Percentiles rank a stretch among this genome's conserved stretches.
Evolutionary conservation across 2,888 invertebrate species (phyloP).

Genomic region (Rotaria macrura): DNA sequence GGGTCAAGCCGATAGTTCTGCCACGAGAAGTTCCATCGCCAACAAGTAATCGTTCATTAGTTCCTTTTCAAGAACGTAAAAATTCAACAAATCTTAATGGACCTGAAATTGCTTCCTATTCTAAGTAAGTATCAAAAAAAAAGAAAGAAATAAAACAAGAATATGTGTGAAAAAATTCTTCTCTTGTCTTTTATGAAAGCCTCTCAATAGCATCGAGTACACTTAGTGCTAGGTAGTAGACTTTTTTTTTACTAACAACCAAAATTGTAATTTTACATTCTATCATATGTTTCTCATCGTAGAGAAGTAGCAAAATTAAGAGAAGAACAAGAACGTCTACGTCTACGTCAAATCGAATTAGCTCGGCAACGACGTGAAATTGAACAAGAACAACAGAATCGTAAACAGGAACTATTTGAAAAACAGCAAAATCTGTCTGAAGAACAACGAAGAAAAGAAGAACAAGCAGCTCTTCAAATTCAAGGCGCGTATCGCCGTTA

Average conservation of each 20-base stretch:
- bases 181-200: background rate
- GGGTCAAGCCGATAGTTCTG: too few species aligned
- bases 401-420: background rate
- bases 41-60: background rate
- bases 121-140: background rate
- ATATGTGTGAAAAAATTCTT: background rate
- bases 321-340: conserved; percentile 19
- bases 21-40: background rate
- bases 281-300: background rate
- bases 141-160: background rate
- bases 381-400: background rate
- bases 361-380: background rate
- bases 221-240: background rate
- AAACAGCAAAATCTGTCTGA: background rate
- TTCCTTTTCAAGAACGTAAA: background rate
- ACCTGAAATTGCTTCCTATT: background rate
- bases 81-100: background rate
- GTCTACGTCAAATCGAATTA: conserved; percentile 11
- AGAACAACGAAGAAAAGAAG: background rate
- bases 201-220: background rate
- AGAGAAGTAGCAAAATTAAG: background rate
- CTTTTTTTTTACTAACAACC: background rate
- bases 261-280: background rate
- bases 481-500: background rate
- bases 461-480: background rate